Conservation (phyloP, 2,797 vertebrate species). For the Kryptolebias ocellatus region DNA sequence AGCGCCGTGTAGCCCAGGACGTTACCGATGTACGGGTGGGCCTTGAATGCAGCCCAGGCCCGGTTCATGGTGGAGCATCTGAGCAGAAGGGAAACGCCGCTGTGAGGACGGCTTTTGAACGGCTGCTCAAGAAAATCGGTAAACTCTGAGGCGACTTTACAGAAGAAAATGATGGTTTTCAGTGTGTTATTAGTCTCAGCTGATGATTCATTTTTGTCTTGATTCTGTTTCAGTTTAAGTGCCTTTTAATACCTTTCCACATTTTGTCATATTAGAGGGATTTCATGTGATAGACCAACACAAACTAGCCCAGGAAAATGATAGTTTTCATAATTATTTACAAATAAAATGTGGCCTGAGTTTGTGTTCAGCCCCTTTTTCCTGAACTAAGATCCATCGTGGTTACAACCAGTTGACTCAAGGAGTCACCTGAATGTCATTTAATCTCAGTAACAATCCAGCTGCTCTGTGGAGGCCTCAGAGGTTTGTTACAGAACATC, state of each 20-base stretch:
- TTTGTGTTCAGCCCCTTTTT: not conserved
- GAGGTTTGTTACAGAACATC: too few relatives aligned
- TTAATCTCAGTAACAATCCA: too few relatives aligned
- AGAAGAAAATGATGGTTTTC: not conserved
- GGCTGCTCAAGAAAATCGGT: not conserved
- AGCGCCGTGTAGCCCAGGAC: constrained; percentile 82
- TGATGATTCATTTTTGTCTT: too few relatives aligned
- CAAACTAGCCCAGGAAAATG: not conserved
- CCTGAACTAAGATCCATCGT: too few relatives aligned
- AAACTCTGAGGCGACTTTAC: not conserved
- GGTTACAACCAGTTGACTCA: too few relatives aligned
- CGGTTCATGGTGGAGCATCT: constrained; percentile 72
- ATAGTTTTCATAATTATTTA: too few relatives aligned
- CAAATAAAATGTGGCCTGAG: not conserved
- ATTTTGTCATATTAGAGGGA: not conserved
- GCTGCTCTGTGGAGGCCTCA: too few relatives aligned
- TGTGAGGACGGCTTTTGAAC: not conserved
- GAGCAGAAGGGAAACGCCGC: constrained; percentile 7
- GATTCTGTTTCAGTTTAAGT: too few relatives aligned
- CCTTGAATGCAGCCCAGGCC: constrained; percentile 75
- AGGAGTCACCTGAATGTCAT: too few relatives aligned
- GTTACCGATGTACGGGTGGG: constrained; percentile 81
- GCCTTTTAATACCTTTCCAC: too few relatives aligned
- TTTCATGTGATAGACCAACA: not conserved
- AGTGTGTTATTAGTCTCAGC: too few relatives aligned